A percentile compares a stretch with the other conserved stretches of the same genome.
These are phyloP conservation scores for Myiothlypis chrysogaster DNA, from an alignment of 2,797 vertebrate species.

Conservation along the genomic window DNA sequence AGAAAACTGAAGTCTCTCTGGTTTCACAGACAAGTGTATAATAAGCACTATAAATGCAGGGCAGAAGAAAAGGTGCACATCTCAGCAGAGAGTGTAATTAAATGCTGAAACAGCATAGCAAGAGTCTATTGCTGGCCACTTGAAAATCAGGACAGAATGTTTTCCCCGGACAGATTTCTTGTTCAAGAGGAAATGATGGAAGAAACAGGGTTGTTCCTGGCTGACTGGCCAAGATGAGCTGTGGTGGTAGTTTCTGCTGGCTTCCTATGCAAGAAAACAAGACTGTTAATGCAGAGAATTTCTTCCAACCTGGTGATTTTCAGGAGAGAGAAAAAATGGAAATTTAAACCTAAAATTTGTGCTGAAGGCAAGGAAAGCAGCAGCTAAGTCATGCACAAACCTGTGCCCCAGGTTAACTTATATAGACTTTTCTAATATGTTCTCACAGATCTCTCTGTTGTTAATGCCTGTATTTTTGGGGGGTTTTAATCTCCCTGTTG, in stretches of 20 bases:
- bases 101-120: neutral
- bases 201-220: neutral
- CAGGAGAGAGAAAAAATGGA: neutral
- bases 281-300: neutral
- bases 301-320: neutral
- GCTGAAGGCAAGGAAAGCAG: neutral
- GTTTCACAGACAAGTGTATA: neutral
- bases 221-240: neutral
- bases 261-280: neutral
- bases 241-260: neutral
- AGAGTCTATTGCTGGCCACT: neutral
- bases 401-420: neutral
- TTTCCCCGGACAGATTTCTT: neutral
- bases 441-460: neutral
- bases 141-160: slow-evolving; percentile 22
- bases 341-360: neutral
- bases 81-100: neutral
- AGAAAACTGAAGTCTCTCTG: neutral
- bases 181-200: neutral
- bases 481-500: neutral
- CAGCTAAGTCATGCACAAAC: neutral
- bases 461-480: neutral
- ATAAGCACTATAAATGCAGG: neutral
- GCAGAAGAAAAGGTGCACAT: neutral
- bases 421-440: neutral